Evolutionary conservation across 2,797 vertebrate species (phyloP), one percentile per base, ranked within the genome.

Genomic region (Catharus ustulatus): DNA sequence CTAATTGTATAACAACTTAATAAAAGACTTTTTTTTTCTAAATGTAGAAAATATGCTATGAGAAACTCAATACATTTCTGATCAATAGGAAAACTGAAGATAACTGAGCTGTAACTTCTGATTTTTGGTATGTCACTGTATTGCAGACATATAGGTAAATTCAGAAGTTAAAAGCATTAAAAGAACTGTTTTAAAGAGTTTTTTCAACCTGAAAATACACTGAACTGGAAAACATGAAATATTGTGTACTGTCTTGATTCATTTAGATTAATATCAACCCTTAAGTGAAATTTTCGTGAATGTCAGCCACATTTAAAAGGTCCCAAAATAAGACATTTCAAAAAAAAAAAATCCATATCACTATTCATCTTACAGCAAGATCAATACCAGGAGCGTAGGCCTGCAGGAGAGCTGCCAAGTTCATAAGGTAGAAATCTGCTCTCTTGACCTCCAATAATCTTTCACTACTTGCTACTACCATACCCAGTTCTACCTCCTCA

Each of bases 381-480:
- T 96, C 94, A 92, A 94, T 95, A 93, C 57, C n/a, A 52, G 83
- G 52, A 95, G 66, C 15, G 0, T 19, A 86, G 84, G 22, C 91
- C 74, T 85, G 43, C 86, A 81, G 91, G 93, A 96, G 80, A 92
- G 9, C 82, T 94, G 95, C 94, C 96, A 97, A 93, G 87, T 94
- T 91, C 87, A 87, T 94, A 91, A 92, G 77, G 84, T 48, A 87
- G 93, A 80, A 93, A 94, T 59, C 77, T 54, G 79, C 86, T 66
- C 90, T 59, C 82, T 93, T 87, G 32, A 94, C 87, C 91, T 89
- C 72, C 80, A 68, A 18, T 78, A 87, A 96, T 96, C 90, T 83
- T 91, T 94, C 94, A 92, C 62, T 62, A 9, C 68, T 64, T 42
- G 49, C 68, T 78, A 22, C 67, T 58, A 66, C 73, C 23, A 85